Percentiles rank a stretch among this genome's conserved stretches.
Conservation (phyloP, 92 coral and sea anemone genomes). For the Zoanthus gigantus region DNA sequence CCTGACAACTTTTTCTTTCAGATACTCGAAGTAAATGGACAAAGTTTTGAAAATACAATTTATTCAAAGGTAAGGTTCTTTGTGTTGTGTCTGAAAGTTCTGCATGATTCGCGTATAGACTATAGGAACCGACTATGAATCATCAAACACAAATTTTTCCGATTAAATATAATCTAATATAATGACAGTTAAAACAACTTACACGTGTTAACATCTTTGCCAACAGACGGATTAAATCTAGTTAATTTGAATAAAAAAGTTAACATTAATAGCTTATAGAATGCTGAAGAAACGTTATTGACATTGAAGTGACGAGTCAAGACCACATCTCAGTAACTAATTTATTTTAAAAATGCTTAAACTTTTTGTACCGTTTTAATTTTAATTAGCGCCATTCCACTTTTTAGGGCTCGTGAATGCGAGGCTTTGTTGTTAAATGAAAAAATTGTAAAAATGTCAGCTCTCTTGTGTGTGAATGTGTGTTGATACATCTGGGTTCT, state of each 20-base stretch:
- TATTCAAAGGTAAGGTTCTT: slow-evolving; percentile 19
- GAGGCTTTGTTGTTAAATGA: too few species aligned
- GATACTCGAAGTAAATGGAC: slow-evolving; percentile 47
- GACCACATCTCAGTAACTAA: neutral
- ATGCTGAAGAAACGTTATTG: neutral
- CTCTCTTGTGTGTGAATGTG: too few species aligned
- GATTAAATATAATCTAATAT: neutral
- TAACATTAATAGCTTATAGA: neutral
- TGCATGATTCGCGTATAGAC: neutral
- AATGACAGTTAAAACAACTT: neutral
- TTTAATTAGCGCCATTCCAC: neutral
- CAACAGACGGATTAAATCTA: neutral
- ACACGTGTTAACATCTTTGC: neutral
- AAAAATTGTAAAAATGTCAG: too few species aligned
- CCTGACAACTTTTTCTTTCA: neutral
- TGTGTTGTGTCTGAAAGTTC: neutral
- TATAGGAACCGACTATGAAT: neutral
- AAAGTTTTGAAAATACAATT: slow-evolving; percentile 31
- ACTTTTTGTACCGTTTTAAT: neutral
- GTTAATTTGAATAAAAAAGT: neutral
- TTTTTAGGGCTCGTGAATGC: too few species aligned
- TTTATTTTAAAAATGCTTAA: neutral
- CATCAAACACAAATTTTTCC: neutral
- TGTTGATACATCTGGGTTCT: neutral
- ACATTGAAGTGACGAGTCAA: neutral